Evolutionary conservation across 2,113 vertebrate genomes (phyloP).

Genomic region (Rostratula benghalensis): DNA sequence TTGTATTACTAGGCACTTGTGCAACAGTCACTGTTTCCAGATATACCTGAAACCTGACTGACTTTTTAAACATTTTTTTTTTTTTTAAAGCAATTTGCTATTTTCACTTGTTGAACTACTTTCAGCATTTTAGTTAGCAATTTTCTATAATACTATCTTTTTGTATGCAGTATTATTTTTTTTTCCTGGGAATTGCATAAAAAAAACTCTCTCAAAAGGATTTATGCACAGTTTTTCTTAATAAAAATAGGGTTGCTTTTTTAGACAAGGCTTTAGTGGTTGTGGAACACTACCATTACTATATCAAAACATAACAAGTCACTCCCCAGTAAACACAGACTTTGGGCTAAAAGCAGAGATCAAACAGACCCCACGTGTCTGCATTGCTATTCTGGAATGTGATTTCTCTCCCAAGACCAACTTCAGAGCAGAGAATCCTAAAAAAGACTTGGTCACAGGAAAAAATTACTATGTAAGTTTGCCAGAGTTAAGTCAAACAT

Average conservation of each 20-base stretch:
- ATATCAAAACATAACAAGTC: conserved; percentile 23
- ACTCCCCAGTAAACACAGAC: conserved; percentile 64
- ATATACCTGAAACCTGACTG: not conserved
- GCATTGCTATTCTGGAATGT: conserved; percentile 36
- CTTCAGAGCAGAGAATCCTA: conserved; percentile 21
- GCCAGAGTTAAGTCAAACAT: conserved; percentile 26
- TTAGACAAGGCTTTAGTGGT: conserved; percentile 41
- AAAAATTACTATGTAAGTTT: conserved; percentile 42
- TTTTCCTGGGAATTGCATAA: not conserved
- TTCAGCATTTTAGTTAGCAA: not conserved
- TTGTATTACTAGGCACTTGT: not conserved
- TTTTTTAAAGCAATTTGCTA: not conserved
- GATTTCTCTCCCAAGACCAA: conserved; percentile 36
- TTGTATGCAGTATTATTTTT: not conserved
- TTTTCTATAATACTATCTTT: conserved; percentile 16
- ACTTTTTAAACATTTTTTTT: not conserved
- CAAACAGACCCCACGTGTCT: conserved; percentile 38
- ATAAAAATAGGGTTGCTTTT: conserved; percentile 28
- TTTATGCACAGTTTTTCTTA: conserved; percentile 27
- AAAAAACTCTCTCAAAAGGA: not conserved
- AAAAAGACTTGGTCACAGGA: conserved; percentile 30
- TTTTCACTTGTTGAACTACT: conserved; percentile 10
- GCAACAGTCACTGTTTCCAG: not conserved
- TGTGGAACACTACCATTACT: conserved; percentile 41
- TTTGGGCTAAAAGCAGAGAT: conserved; percentile 54